These are phyloP conservation scores for Acanthopleura granulata DNA, from an alignment of 2,888 invertebrate species.

Conservation along the genomic window DNA sequence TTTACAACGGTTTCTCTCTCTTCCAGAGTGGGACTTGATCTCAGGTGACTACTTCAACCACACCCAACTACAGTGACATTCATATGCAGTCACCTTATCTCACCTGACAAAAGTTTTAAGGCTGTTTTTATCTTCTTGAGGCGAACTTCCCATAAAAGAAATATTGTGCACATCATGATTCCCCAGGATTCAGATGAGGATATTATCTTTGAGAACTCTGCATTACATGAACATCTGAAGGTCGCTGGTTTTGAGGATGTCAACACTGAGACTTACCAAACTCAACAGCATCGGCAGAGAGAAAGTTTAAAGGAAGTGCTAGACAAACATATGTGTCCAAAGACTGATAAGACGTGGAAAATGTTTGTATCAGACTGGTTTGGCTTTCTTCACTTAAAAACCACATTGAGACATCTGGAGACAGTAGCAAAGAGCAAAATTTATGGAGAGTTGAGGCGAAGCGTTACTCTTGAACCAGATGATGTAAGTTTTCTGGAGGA, in stretches of 20 bases:
- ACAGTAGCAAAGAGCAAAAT: background rate
- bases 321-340: background rate
- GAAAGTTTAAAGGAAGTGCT: background rate
- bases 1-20: background rate
- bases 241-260: background rate
- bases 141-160: too few species aligned
- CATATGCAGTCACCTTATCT: too few species aligned
- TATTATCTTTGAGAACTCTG: constrained; percentile 10
- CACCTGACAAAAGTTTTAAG: too few species aligned
- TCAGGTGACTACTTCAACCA: too few species aligned
- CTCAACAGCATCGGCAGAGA: background rate
- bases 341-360: background rate
- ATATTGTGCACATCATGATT: background rate
- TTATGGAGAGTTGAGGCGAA: background rate
- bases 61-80: too few species aligned
- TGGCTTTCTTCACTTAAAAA: background rate
- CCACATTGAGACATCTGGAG: background rate
- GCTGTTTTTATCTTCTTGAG: too few species aligned
- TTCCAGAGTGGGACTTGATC: background rate
- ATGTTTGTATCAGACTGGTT: background rate
- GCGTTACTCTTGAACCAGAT: constrained; percentile 11
- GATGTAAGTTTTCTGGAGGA: constrained; percentile 14
- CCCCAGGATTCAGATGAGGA: constrained; percentile 14
- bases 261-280: background rate
- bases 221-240: constrained; percentile 8